Evolutionary conservation across 2,113 vertebrate genomes (phyloP).

Genomic region (Raphicerus campestris): DNA sequence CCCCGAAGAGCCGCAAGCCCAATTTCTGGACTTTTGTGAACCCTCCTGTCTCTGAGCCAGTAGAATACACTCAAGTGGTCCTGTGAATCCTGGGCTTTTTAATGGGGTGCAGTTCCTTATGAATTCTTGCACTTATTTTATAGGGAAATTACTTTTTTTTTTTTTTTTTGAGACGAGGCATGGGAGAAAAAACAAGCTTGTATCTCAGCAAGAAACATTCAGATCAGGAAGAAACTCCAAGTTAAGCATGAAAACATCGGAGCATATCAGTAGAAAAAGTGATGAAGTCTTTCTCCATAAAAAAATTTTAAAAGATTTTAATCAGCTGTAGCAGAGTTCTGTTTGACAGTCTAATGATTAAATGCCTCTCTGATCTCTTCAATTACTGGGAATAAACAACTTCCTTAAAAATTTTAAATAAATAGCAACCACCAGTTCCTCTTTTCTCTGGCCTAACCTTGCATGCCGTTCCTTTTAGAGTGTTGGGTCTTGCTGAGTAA

Average conservation of each 20-base stretch:
- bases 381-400: not conserved
- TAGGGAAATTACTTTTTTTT: not conserved
- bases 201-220: not conserved
- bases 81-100: constrained; percentile 42
- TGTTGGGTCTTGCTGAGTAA: not conserved
- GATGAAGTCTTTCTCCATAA: not conserved
- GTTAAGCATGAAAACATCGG: not conserved
- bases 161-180: not conserved
- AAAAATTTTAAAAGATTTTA: not conserved
- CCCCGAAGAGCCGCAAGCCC: constrained; percentile 17
- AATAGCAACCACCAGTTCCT: not conserved
- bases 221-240: not conserved
- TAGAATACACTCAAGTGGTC: constrained; percentile 69
- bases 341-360: not conserved
- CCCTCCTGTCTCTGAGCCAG: not conserved
- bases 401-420: constrained; percentile 28
- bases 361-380: not conserved
- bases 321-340: not conserved
- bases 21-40: constrained; percentile 55
- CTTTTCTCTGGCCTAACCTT: not conserved
- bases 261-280: not conserved
- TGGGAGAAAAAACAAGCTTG: not conserved
- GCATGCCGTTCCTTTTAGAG: not conserved
- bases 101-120: not conserved
- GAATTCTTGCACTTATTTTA: not conserved